Evolutionary conservation across 92 coral and sea anemone genomes (phyloP), one percentile per base, ranked within the genome.

Genomic region (Palythoa caribaeorum): DNA sequence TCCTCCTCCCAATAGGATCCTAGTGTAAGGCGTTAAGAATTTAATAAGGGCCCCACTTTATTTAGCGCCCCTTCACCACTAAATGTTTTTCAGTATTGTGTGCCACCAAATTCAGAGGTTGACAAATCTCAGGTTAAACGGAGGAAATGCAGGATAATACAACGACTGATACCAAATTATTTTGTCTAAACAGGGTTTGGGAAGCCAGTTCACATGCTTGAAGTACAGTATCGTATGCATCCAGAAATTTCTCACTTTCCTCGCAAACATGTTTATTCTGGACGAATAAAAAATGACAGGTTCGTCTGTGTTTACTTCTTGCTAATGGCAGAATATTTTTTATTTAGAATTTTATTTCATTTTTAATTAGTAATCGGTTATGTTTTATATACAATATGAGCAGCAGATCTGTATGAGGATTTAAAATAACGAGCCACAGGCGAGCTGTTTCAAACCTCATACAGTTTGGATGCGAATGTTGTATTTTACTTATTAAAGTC

Each of bases 211-310:
- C 94, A 93, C 80, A 88, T 97, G 90, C 84, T 97, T 9, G 90
- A 94, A 7, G 84, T 90, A 7, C 99, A 97, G 73, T 97, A 97
- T 79, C 92, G 99, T 3, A 97, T 97, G 99, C 99, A 97, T 79
- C 94, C 99, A 38, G 94, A 95, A 59, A 97, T 97, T 68, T 94
- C 98, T 9, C 79, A 47, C 40, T 97, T 97, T 37, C 99, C 99
- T 6, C 88, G 97, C 35, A 78, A 87, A 44, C 92, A 90, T 73
- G 91, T 97, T 36, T 97, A 97, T 79, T 87, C 88, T 38, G 87
- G 87, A 20, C 92, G 89, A 9, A 89, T 97, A 7, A 90, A 71
- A 48, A 91, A 84, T 62, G 94, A 90, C 91, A 91, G 96, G 99
- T 96, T 70, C 37, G 68, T 57, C 16, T 85, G 88, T 69, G 21